Conservation (phyloP, 2,888 invertebrate genomes). For the Ophion ellenae region DNA sequence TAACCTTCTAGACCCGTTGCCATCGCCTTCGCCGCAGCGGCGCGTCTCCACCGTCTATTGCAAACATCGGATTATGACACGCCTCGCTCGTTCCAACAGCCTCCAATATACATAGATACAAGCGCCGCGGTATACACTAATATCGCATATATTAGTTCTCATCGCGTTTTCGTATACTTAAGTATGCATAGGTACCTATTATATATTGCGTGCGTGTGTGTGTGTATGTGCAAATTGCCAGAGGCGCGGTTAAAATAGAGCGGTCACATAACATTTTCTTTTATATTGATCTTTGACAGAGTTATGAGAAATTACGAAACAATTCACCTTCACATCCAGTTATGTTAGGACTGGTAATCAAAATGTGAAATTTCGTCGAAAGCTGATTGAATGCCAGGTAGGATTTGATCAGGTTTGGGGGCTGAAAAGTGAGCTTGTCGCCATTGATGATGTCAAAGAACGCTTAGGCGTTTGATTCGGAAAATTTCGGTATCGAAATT, state of each 20-base stretch:
- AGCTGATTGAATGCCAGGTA: not conserved
- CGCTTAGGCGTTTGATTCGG: too few species aligned
- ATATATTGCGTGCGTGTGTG: not conserved
- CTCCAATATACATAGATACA: constrained; percentile 44
- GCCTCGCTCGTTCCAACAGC: constrained; percentile 64
- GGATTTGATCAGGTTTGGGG: not conserved
- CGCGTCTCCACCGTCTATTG: constrained; percentile 61
- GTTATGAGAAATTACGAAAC: not conserved
- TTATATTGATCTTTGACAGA: not conserved
- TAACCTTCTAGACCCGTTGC: constrained; percentile 38
- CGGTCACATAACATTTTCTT: not conserved
- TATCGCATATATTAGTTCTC: constrained; percentile 51
- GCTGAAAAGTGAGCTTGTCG: not conserved
- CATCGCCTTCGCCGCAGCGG: constrained; percentile 39
- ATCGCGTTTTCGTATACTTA: constrained; percentile 47
- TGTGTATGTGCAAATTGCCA: not conserved
- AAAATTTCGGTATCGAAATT: not conserved
- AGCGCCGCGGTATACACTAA: constrained; percentile 18
- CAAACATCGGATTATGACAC: constrained; percentile 67
- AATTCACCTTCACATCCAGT: not conserved
- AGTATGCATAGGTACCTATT: constrained; percentile 38
- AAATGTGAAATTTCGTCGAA: not conserved
- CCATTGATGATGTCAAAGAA: not conserved
- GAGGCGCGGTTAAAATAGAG: not conserved
- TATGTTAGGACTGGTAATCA: not conserved